These are phyloP conservation scores for Platycercus adscitus DNA, from an alignment of 2,113 vertebrate genomes.

Conservation along the genomic window DNA sequence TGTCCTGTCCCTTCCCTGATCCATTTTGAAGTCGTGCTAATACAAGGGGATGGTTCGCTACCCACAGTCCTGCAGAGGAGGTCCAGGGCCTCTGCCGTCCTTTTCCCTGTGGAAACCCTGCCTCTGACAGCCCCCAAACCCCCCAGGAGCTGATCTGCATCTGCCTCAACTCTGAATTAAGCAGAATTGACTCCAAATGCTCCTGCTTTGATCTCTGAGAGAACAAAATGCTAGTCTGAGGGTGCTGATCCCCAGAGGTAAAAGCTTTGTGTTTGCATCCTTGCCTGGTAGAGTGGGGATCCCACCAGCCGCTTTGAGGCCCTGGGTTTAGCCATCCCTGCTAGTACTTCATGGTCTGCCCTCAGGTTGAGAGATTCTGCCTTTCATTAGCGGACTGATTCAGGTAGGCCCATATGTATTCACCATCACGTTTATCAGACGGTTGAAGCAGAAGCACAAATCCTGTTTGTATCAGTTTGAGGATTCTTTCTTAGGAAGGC, in stretches of 20 bases:
- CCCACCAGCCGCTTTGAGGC: neutral
- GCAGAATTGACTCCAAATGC: neutral
- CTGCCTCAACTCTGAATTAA: neutral
- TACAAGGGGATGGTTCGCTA: neutral
- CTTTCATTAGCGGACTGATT: neutral
- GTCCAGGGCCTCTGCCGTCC: neutral
- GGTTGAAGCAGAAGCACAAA: neutral
- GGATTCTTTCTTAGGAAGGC: neutral
- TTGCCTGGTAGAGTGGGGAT: neutral
- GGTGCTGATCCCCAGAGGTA: neutral
- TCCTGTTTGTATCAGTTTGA: neutral
- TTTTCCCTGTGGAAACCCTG: neutral
- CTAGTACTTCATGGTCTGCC: neutral
- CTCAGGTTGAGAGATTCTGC: neutral
- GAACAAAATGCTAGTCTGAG: neutral
- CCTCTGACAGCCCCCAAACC: neutral
- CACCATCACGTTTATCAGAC: rapidly evolving
- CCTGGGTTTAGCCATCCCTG: neutral
- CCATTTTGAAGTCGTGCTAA: rapidly evolving
- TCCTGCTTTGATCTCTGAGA: neutral
- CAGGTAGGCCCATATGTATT: neutral
- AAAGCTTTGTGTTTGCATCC: neutral
- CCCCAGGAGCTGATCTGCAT: neutral
- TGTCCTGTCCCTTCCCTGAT: neutral
- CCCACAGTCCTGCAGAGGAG: neutral